phyloP scores from a whole-genome alignment of 1,140 invertebrate genomes.

The Drosophila bifasciata region DNA sequence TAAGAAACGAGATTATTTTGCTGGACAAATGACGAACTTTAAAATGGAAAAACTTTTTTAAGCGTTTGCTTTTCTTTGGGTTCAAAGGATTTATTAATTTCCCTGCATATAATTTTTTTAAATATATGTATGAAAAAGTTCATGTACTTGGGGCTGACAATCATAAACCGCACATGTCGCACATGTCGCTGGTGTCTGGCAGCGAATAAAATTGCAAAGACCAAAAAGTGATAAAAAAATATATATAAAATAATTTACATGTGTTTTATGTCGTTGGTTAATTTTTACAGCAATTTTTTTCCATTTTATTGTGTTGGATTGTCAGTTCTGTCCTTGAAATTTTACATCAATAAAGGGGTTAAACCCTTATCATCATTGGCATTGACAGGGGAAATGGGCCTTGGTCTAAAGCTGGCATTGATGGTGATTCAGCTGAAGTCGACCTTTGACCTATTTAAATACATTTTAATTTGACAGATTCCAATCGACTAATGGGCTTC shows the following conservation, averaged over 20 bases:
- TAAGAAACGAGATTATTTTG: constrained; percentile 4
- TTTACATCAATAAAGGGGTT: constrained; percentile 28
- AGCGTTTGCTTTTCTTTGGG: constrained; percentile 51
- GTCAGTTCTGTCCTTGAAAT: constrained; percentile 1
- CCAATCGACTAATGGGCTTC: not conserved
- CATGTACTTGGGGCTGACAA: too few relatives aligned
- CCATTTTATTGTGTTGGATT: constrained; percentile 17
- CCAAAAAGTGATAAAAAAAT: not conserved
- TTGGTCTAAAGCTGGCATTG: constrained; percentile 11
- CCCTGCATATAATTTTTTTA: too few relatives aligned
- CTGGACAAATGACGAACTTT: constrained; percentile 44
- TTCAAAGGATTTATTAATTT: too few relatives aligned
- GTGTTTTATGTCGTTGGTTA: constrained; percentile 46
- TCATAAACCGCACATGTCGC: constrained; percentile 62
- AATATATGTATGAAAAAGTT: too few relatives aligned
- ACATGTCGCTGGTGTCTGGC: constrained; percentile 41
- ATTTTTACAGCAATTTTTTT: constrained; percentile 39
- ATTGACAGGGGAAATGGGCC: constrained; percentile 25
- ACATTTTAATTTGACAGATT: constrained; percentile 39
- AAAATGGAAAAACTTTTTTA: constrained; percentile 40
- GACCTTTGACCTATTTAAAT: constrained; percentile 25
- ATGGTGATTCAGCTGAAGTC: constrained; percentile 1
- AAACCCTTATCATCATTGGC: constrained; percentile 39
- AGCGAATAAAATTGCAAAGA: not conserved
- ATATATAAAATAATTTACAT: constrained; percentile 47